Conservation (phyloP, 2,797 vertebrate genomes). For the Parauchenoglanis punctatus region DNA sequence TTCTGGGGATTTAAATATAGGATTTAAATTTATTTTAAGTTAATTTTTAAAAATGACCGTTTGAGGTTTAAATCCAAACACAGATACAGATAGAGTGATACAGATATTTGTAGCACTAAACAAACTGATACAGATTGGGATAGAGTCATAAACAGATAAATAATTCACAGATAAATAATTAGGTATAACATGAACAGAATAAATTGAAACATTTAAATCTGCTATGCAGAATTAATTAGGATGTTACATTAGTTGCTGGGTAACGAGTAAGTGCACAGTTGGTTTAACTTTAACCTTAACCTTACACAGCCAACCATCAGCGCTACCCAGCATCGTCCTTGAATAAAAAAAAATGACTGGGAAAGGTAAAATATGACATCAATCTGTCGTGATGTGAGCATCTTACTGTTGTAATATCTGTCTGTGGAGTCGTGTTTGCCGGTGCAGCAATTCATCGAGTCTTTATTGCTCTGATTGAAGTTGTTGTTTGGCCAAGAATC, state of each 20-base stretch:
- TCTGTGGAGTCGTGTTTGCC: constrained; percentile 82
- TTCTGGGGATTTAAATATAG: background rate
- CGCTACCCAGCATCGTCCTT: background rate
- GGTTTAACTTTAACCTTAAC: background rate
- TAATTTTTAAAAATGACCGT: background rate
- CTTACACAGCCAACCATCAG: background rate
- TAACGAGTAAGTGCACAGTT: background rate
- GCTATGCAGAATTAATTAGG: background rate
- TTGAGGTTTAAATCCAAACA: background rate
- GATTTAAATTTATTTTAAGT: background rate
- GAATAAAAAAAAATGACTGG: background rate
- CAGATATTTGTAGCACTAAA: background rate
- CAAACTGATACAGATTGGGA: background rate
- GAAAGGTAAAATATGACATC: background rate
- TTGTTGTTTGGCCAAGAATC: constrained; percentile 86
- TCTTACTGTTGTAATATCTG: constrained; percentile 92
- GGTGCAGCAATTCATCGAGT: constrained; percentile 76
- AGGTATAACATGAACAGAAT: background rate
- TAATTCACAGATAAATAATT: background rate
- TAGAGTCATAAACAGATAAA: background rate
- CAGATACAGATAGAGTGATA: background rate
- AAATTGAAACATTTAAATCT: background rate
- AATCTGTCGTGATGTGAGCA: background rate
- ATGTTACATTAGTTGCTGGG: background rate
- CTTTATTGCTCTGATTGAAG: constrained; percentile 76